Percentiles rank a stretch among this genome's conserved stretches.
phyloP scores from a whole-genome alignment of 1,140 invertebrate genomes.

The Cataglyphis hispanica region DNA sequence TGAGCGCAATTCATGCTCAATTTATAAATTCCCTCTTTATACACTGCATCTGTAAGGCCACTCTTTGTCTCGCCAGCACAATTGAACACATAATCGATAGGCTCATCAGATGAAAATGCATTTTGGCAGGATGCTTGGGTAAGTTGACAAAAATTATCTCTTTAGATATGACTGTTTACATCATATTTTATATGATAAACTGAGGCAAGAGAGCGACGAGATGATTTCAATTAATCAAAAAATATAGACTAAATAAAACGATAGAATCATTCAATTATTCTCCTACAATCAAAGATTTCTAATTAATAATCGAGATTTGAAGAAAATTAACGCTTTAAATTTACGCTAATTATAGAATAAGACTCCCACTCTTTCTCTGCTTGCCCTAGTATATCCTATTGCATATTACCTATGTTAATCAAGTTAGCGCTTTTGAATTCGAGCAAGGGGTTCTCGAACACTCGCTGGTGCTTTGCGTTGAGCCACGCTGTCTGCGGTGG shows the following conservation, averaged over 20 bases:
- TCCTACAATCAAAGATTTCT: neutral
- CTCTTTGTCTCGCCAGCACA: constrained; percentile 96
- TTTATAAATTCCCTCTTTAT: constrained; percentile 95
- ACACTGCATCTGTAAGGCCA: constrained; percentile 95
- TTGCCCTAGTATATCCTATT: neutral
- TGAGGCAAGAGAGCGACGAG: neutral
- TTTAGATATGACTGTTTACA: neutral
- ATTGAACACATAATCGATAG: constrained; percentile 94
- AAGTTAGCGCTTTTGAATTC: constrained; percentile 96
- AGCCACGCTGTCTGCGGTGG: constrained; percentile 96
- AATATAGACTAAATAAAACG: neutral
- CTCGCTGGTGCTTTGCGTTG: constrained; percentile 90
- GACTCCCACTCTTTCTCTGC: neutral
- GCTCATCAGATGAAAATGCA: constrained; percentile 89
- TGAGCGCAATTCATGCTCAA: constrained; percentile 94
- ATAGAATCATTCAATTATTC: neutral
- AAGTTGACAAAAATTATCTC: constrained; percentile 51
- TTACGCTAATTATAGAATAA: neutral
- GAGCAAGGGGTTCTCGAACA: constrained; percentile 92
- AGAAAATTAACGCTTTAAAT: neutral
- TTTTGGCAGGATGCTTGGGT: constrained; percentile 91
- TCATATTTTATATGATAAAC: neutral
- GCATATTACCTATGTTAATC: constrained; percentile 92
- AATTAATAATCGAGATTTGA: neutral
- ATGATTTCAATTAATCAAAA: neutral